Percentiles rank a stretch among this genome's conserved stretches.
Evolutionary conservation across 2,797 vertebrate species (phyloP).

Genomic region (Ambastaia sidthimunki): DNA sequence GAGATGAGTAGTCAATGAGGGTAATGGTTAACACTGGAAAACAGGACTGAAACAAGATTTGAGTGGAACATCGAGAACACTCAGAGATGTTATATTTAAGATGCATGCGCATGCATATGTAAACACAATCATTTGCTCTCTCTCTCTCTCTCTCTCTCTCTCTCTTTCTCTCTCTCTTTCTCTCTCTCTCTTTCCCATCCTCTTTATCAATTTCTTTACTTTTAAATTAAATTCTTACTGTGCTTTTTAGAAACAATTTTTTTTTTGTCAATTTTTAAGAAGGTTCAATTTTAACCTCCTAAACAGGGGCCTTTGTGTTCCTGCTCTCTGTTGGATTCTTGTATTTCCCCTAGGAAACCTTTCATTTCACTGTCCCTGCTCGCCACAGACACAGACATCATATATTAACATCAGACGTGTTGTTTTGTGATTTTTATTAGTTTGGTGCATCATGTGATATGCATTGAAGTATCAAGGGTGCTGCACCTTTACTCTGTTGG

Average conservation of each 20-base stretch:
- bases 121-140: not conserved
- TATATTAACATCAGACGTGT: not conserved
- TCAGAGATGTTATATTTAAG: conserved; percentile 5
- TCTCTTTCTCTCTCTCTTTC: no score
- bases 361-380: not conserved
- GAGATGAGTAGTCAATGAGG: not conserved
- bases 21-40: conserved; percentile 37
- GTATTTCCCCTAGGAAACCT: not conserved
- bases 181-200: no score
- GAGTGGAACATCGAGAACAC: conserved; percentile 1
- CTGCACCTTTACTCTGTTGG: not conserved
- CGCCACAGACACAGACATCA: conserved; percentile 3
- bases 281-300: not conserved
- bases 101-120: conserved; percentile 21
- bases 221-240: not conserved
- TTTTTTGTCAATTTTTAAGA: not conserved
- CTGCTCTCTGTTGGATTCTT: not conserved
- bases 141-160: not conserved
- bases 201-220: no score
- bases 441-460: not conserved
- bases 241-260: not conserved
- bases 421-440: conserved; percentile 1
- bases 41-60: not conserved
- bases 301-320: not conserved
- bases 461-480: not conserved